Evolutionary conservation across 2,888 invertebrate species (phyloP).

Genomic region (Cheilosia scutellata): DNA sequence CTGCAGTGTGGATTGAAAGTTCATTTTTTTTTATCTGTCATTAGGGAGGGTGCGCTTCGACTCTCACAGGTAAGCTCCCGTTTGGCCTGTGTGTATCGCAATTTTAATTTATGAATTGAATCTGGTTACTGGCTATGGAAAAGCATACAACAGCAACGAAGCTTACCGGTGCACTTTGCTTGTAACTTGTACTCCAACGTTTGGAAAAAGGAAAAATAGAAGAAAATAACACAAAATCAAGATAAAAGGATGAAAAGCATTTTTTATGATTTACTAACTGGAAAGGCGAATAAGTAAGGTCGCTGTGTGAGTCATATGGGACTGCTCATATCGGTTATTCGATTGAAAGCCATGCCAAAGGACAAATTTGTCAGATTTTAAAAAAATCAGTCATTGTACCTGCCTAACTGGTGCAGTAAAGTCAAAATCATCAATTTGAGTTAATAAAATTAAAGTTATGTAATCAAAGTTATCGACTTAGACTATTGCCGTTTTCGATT

Average conservation of each 20-base stretch:
- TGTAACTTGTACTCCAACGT: conserved; percentile 3
- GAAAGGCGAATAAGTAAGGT: conserved; percentile 34
- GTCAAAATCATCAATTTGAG: no score
- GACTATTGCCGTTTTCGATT: no score
- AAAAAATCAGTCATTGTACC: no score
- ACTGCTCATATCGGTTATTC: background rate
- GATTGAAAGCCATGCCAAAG: no score
- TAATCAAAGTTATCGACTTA: no score
- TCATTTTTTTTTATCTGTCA: conserved; percentile 33
- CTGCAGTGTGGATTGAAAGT: background rate
- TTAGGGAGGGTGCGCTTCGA: conserved; percentile 14
- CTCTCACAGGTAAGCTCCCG: conserved; percentile 9
- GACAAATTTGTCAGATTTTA: no score
- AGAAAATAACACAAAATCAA: conserved; percentile 14
- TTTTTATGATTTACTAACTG: conserved; percentile 71
- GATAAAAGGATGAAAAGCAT: conserved; percentile 67
- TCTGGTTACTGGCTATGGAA: conserved; percentile 54
- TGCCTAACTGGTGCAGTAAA: no score
- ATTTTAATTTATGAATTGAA: conserved; percentile 75
- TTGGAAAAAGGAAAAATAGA: conserved; percentile 7
- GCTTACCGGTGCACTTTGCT: conserved; percentile 29
- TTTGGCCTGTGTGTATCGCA: conserved; percentile 58
- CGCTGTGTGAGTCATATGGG: background rate
- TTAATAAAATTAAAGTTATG: no score
- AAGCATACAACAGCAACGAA: conserved; percentile 38